Base-by-base conservation (phyloP, 2,113 vertebrate genomes). In the Uropsilus gracilis region DNA sequence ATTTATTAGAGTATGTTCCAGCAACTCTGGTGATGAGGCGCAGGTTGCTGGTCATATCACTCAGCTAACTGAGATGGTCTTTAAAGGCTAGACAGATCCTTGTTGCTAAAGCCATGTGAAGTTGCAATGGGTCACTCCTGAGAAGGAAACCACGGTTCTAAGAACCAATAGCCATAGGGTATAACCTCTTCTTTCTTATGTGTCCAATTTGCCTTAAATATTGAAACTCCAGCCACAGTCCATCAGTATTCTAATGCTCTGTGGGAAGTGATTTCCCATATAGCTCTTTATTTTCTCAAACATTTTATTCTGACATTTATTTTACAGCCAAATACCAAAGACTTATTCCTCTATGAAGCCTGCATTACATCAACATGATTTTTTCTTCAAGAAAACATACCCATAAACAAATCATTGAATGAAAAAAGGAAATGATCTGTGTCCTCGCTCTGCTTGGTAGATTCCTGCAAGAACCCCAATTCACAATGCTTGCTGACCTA, bases 241-340 rank as follows among this genome's bases (percentile, higher is more conserved):
- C 66, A 86, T 96, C 95, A 72, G 94, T 85, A 81, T 93, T 93
- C 95, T 48, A 72, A 18, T 64, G 94, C 89, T 95, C 89, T 6
- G n/a, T 86, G 86, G 83, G 93, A 95, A 96, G 91, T 86, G 87
- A 94, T 95, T 97, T 93, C 95, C 91, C 69, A 93, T 85, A 89
- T 71, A 91, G 94, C 97, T 94, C 95, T 97, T 97, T 97, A 95
- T 96, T 95, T 97, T 94, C 93, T 92, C 93, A 93, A 97, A 96
- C 96, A 97, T 97, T 97, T 96, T 96, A 97, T 89, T 93, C 91
- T 97, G 96, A 96, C 96, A 96, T 97, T 97, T 97, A 97, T 97
- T 97, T 97, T 97, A 97, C 96, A 97, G 94, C 93, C 94, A 94
- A 97, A 97, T 96, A 97, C 93, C 94, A 91, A 97, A 97, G 96